Percentiles rank a stretch among this genome's conserved stretches.
These are phyloP conservation scores for Myrmecophaga tridactyla DNA, from an alignment of 2,113 vertebrate species.

Conservation along the genomic window DNA sequence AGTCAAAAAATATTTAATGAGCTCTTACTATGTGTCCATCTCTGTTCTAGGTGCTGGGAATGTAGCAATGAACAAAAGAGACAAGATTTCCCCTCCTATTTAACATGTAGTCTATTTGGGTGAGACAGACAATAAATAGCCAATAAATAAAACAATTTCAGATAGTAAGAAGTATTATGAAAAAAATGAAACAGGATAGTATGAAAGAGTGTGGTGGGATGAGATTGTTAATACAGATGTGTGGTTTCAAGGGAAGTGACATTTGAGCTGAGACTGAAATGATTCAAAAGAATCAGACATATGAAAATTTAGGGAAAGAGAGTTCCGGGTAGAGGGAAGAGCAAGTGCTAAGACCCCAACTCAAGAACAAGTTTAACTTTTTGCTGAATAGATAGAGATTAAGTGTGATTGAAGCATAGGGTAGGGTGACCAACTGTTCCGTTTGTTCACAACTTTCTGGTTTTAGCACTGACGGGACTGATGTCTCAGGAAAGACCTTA, in stretches of 20 bases:
- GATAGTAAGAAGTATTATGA: neutral
- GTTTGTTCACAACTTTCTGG: neutral
- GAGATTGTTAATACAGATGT: neutral
- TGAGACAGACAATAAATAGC: neutral
- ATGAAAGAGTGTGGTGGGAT: neutral
- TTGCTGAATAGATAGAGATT: neutral
- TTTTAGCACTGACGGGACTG: neutral
- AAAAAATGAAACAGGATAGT: neutral
- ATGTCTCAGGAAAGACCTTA: neutral
- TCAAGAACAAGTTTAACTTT: neutral
- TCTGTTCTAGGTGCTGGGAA: conserved; percentile 5
- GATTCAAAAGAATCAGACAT: neutral
- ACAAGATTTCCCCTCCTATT: neutral
- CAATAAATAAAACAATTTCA: conserved; percentile 26
- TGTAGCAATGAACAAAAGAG: neutral
- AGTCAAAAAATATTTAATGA: neutral
- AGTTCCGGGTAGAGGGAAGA: neutral
- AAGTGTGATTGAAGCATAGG: neutral
- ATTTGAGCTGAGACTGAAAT: neutral
- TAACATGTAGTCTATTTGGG: neutral
- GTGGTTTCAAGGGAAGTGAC: neutral
- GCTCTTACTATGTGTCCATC: neutral
- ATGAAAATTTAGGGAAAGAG: neutral
- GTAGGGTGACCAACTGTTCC: neutral
- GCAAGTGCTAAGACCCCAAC: neutral